phyloP scores from a whole-genome alignment of 2,113 vertebrate genomes.

The Syngnathus typhle region DNA sequence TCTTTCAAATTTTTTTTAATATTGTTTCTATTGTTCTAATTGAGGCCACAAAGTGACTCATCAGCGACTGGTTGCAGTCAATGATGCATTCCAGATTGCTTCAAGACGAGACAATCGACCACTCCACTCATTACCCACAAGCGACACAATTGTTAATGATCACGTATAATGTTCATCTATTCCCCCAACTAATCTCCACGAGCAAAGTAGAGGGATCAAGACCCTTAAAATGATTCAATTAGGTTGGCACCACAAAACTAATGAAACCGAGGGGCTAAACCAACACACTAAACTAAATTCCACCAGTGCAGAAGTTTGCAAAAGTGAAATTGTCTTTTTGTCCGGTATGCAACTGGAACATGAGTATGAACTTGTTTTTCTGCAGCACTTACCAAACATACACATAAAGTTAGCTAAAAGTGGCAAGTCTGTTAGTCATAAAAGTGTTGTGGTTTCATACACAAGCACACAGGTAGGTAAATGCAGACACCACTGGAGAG shows the following conservation, averaged over 20 bases:
- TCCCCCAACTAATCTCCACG: background rate
- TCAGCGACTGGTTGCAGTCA: background rate
- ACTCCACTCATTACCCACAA: background rate
- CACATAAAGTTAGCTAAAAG: background rate
- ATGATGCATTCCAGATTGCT: background rate
- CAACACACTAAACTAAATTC: background rate
- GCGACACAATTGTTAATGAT: too few relatives aligned
- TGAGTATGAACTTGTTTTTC: background rate
- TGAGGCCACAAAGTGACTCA: background rate
- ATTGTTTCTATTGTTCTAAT: too few relatives aligned
- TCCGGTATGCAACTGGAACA: background rate
- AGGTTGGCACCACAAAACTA: background rate
- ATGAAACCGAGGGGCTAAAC: background rate
- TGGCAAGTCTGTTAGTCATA: background rate
- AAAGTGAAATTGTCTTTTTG: background rate
- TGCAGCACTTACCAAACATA: background rate
- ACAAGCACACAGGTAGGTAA: slow-evolving; percentile 5
- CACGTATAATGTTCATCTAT: too few relatives aligned
- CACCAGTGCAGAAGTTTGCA: background rate
- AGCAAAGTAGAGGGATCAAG: background rate
- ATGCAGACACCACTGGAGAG: slow-evolving; percentile 12
- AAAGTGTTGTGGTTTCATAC: slow-evolving; percentile 3
- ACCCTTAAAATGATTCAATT: background rate
- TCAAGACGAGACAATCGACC: background rate
- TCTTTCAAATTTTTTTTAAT: too few relatives aligned